A percentile compares a stretch with the other conserved stretches of the same genome.
These are phyloP conservation scores for Syrista parreyssii DNA, from an alignment of 2,888 invertebrate species.

Conservation along the genomic window DNA sequence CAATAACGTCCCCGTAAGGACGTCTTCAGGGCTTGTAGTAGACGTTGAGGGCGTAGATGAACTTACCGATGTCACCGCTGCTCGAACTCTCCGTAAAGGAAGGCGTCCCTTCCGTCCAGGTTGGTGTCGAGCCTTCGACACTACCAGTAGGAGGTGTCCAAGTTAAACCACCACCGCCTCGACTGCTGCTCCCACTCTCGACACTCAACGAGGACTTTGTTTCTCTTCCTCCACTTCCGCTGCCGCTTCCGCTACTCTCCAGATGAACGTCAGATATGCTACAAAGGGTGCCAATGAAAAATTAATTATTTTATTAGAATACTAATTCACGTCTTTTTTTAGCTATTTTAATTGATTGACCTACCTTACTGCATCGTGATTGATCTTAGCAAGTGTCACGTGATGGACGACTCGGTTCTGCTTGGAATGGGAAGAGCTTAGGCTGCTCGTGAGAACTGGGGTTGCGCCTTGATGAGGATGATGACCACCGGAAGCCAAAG, in stretches of 20 bases:
- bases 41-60: constrained; percentile 56
- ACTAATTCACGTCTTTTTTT: background rate
- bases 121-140: constrained; percentile 93
- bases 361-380: constrained; percentile 73
- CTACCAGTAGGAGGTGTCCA: constrained; percentile 87
- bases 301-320: background rate
- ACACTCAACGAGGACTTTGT: constrained; percentile 73
- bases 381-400: constrained; percentile 57
- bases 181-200: constrained; percentile 72
- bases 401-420: constrained; percentile 64
- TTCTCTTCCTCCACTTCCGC: constrained; percentile 68
- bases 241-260: constrained; percentile 69
- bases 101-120: constrained; percentile 98
- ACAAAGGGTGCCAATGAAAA: constrained; percentile 26
- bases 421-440: constrained; percentile 56
- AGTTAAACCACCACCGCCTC: constrained; percentile 68
- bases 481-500: constrained; percentile 64
- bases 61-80: constrained; percentile 86
- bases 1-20: background rate
- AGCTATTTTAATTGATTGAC: constrained; percentile 15
- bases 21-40: constrained; percentile 45
- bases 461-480: constrained; percentile 47
- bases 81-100: constrained; percentile 98
- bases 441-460: constrained; percentile 53
- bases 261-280: constrained; percentile 81